phyloP scores from a whole-genome alignment of 2,888 invertebrate genomes.

The Falcaria lacertinaria region DNA sequence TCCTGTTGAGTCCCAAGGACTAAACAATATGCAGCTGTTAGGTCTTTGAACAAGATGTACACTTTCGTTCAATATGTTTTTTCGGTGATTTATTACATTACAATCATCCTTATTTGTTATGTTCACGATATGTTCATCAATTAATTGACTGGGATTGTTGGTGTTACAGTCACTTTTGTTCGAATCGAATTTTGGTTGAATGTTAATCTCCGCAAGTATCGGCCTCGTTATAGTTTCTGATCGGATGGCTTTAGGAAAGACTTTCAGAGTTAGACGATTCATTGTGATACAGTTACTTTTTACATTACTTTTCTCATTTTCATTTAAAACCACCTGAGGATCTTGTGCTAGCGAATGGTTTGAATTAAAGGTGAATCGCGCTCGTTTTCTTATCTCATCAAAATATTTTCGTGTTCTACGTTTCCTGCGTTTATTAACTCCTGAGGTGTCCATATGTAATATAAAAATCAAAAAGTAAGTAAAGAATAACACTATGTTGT shows the following conservation, averaged over 20 bases:
- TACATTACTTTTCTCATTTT: slow-evolving; percentile 9
- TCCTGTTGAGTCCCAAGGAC: slow-evolving; percentile 15
- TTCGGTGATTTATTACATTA: neutral
- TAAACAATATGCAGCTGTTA: slow-evolving; percentile 20
- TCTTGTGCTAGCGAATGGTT: neutral
- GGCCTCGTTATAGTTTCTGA: slow-evolving; percentile 62
- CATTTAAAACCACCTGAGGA: slow-evolving; percentile 4
- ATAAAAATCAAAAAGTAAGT: too few relatives aligned
- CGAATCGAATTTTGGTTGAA: slow-evolving; percentile 19
- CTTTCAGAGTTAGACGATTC: slow-evolving; percentile 51
- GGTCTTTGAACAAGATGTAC: neutral
- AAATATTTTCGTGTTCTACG: slow-evolving; percentile 56
- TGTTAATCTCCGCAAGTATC: slow-evolving; percentile 30
- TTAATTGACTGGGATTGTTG: neutral
- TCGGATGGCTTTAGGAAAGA: slow-evolving; percentile 53
- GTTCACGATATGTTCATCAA: neutral
- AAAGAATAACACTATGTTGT: too few relatives aligned
- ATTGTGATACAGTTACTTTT: slow-evolving; percentile 36
- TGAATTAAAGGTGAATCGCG: slow-evolving; percentile 15
- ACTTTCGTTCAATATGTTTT: neutral
- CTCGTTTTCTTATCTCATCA: slow-evolving; percentile 56
- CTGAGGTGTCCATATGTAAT: neutral
- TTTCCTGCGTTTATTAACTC: slow-evolving; percentile 44
- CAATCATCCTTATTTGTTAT: neutral
- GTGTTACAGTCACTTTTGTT: slow-evolving; percentile 8